These are phyloP conservation scores for Mycalesis mineus DNA, from an alignment of 2,888 invertebrate species.

Conservation along the genomic window DNA sequence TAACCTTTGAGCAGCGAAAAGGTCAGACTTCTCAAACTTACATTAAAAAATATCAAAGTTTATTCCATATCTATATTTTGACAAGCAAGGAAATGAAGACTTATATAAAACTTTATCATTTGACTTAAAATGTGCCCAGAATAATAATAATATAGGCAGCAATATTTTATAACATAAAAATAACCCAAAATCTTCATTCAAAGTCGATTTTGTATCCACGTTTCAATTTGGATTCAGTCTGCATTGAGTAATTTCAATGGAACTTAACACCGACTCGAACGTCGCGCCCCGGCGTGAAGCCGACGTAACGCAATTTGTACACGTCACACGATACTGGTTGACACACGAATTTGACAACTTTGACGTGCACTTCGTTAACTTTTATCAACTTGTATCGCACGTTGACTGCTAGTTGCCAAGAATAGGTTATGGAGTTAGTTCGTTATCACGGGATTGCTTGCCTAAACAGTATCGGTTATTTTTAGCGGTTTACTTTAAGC, in stretches of 20 bases:
- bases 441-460: not conserved
- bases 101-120: too few species aligned
- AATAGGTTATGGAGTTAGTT: not conserved
- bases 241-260: not conserved
- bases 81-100: too few species aligned
- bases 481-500: too few species aligned
- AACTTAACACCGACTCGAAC: not conserved
- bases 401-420: not conserved
- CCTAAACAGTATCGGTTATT: too few species aligned
- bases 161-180: too few species aligned
- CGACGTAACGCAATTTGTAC: slow-evolving; percentile 9
- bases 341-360: slow-evolving; percentile 3
- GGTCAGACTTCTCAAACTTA: too few species aligned
- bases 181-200: too few species aligned
- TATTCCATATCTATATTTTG: too few species aligned
- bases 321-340: slow-evolving; percentile 4
- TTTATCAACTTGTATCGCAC: not conserved
- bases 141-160: too few species aligned
- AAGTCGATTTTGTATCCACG: not conserved
- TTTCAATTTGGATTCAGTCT: not conserved
- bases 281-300: not conserved
- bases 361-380: slow-evolving; percentile 4
- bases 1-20: too few species aligned
- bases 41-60: too few species aligned
- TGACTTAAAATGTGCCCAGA: too few species aligned